Evolutionary conservation across 2,888 invertebrate genomes (phyloP), one percentile per base, ranked within the genome.

Genomic region (Erannis defoliaria): DNA sequence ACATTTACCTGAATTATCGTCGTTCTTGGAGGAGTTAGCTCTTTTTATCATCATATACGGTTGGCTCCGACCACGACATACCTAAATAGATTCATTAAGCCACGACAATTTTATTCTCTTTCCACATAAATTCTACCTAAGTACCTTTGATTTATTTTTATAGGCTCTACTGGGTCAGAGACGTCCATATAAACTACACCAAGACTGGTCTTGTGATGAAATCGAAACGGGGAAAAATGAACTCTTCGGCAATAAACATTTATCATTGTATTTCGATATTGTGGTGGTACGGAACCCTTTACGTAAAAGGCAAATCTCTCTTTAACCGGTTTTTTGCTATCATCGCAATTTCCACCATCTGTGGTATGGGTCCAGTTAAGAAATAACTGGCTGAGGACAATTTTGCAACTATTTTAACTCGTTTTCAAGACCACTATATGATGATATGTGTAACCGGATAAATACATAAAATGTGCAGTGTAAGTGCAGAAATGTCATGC

Each of bases 401-500:
- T 64, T 68, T 68, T 68, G 66, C 58, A 67, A 67, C 62, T 60
- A 55, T 62, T 62, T 56, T 40, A 62, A 70, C 66, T 61, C 48
- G 60, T 58, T 62, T 60, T 67, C 57, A 70, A 62, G 64, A 66
- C 42, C 57, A 66, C 54, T 23, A 35, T 42, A 53, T 31, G 38
- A 31, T 21, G 29, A 54, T 43, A 35, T 35, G 35, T 23, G 45
- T 55, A 54, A 42, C 19, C 33, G 21, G 31, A 35, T 42, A 42
- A 54, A 53, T 42, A 8, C 29, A 31, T 31, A 18, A 53, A 51
- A 53, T 31, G 31, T 53, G 19, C 40, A 29, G 42, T 4, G 29
- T 31, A 40, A 40, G 29, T 40, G 40, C 42, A 31, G 42, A 40
- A 50, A 26, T 38, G 18, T 26, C 51, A 16, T 6, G n/a, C 12